phyloP scores from a whole-genome alignment of 2,888 invertebrate species.

The Theretra japonica region DNA sequence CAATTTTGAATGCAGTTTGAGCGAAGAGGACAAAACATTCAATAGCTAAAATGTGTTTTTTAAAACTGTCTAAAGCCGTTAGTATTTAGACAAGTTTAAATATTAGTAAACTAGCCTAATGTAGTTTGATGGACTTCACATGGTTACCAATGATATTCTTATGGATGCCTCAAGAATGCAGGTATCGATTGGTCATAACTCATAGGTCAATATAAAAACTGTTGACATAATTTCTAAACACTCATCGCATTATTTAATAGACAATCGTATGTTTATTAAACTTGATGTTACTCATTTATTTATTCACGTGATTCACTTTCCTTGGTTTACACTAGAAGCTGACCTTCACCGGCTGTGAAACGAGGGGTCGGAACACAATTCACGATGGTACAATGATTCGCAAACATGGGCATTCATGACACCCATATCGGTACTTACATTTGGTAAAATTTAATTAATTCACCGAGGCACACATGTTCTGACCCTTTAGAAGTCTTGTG shows the following conservation, averaged over 20 bases:
- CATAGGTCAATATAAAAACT: not conserved
- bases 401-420: not conserved
- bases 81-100: too few relatives aligned
- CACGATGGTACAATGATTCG: not conserved
- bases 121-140: not conserved
- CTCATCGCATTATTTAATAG: constrained; percentile 12
- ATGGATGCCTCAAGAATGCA: too few relatives aligned
- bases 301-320: constrained; percentile 9
- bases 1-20: too few relatives aligned
- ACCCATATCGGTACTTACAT: not conserved
- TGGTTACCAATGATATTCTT: too few relatives aligned
- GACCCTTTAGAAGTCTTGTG: too few relatives aligned
- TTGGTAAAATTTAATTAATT: too few relatives aligned
- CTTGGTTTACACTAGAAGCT: not conserved
- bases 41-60: too few relatives aligned
- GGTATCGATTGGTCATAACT: not conserved
- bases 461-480: too few relatives aligned
- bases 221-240: not conserved
- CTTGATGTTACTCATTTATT: constrained; percentile 12
- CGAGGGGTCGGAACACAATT: not conserved
- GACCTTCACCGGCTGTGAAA: not conserved
- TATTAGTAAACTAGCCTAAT: not conserved
- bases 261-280: constrained; percentile 22
- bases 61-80: too few relatives aligned
- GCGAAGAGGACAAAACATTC: too few relatives aligned